A percentile compares a stretch with the other conserved stretches of the same genome.
phyloP scores from a whole-genome alignment of 2,113 vertebrate genomes.

The Furnarius figulus region DNA sequence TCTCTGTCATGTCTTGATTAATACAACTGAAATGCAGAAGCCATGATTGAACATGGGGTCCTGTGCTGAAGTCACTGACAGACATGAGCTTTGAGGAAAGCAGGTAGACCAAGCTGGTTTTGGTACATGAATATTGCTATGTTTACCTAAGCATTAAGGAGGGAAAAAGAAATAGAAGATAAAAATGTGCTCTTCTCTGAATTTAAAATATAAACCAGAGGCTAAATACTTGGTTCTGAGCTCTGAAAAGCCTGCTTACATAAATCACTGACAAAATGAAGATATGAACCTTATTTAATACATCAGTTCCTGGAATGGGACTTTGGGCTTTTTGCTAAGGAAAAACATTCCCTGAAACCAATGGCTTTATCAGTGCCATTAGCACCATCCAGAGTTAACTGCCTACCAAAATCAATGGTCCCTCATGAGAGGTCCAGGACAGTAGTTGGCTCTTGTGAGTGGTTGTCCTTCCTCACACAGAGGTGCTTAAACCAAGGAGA shows the following conservation, averaged over 20 bases:
- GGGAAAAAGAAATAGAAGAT: no score
- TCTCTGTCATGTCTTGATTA: background rate
- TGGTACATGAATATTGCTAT: background rate
- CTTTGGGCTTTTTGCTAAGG: background rate
- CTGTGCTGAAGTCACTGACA: background rate
- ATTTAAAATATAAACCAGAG: background rate
- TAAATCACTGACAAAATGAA: background rate
- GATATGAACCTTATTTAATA: background rate
- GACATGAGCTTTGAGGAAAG: background rate
- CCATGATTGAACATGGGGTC: background rate
- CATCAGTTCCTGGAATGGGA: background rate
- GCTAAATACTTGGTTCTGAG: background rate
- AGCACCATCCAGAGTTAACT: background rate
- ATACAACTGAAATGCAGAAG: background rate
- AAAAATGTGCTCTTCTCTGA: background rate
- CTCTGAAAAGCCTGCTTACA: background rate
- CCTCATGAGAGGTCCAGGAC: background rate
- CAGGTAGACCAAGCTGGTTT: background rate
- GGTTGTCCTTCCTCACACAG: accelerated
- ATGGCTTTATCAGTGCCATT: background rate
- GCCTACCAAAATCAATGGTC: background rate
- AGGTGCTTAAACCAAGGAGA: background rate
- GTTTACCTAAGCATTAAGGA: background rate
- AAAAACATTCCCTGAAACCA: background rate
- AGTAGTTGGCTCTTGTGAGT: background rate